Evolutionary conservation across 1,140 invertebrate species (phyloP).

Genomic region (Acyrthosiphon pisum): DNA sequence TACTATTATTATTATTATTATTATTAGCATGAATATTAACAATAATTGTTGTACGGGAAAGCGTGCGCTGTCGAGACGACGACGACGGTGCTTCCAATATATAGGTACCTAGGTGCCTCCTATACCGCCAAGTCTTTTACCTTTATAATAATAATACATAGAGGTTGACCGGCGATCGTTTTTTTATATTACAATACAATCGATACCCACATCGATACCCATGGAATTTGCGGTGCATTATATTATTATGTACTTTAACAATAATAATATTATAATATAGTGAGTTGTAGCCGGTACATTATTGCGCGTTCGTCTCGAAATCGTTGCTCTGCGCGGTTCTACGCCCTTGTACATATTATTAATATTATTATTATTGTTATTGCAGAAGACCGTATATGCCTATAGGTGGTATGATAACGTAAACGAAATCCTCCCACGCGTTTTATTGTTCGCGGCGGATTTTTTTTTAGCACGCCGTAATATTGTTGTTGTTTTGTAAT

Average conservation of each 20-base stretch:
- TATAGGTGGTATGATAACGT: neutral
- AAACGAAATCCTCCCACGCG: constrained; percentile 10
- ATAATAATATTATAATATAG: neutral
- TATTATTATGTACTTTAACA: neutral
- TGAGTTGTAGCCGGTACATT: neutral
- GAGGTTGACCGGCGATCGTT: neutral
- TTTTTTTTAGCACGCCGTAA: neutral
- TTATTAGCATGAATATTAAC: constrained; percentile 7
- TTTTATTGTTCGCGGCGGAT: neutral
- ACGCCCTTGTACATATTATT: neutral
- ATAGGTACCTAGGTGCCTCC: neutral
- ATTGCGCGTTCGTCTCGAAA: neutral
- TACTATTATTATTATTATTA: neutral
- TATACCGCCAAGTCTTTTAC: neutral
- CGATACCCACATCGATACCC: neutral
- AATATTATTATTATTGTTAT: neutral
- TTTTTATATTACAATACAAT: neutral
- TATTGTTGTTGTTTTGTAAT: neutral
- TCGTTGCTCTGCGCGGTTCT: neutral
- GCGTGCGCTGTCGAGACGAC: neutral
- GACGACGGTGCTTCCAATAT: neutral
- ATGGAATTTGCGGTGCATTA: neutral
- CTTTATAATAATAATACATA: neutral
- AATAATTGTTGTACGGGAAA: neutral
- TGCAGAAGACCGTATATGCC: neutral